A percentile compares a stretch with the other conserved stretches of the same genome.
These are phyloP conservation scores for Pollenia amentaria DNA, from an alignment of 2,888 invertebrate genomes.

Conservation along the genomic window DNA sequence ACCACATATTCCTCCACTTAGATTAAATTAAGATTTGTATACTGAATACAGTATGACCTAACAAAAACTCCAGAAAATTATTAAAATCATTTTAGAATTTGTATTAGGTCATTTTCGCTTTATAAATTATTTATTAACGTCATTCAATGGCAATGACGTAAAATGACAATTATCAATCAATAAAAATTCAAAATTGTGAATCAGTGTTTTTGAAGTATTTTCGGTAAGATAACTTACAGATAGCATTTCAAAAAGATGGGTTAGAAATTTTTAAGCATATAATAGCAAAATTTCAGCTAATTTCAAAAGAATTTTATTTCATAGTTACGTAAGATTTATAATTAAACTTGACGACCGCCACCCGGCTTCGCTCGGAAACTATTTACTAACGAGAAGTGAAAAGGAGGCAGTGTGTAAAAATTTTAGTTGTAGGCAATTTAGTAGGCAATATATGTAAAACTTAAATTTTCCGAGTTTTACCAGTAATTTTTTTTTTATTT, in stretches of 20 bases:
- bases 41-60: not conserved
- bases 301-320: not conserved
- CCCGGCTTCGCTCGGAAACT: too few relatives aligned
- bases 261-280: not conserved
- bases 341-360: too few relatives aligned
- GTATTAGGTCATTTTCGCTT: not conserved
- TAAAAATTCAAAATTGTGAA: not conserved
- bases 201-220: not conserved
- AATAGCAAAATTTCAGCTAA: not conserved
- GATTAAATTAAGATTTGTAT: too few relatives aligned
- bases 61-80: not conserved
- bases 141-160: not conserved
- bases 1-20: too few relatives aligned
- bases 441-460: too few relatives aligned
- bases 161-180: constrained; percentile 6
- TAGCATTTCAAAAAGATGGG: not conserved
- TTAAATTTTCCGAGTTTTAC: too few relatives aligned
- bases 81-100: not conserved
- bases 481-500: too few relatives aligned
- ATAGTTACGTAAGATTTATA: too few relatives aligned
- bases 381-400: too few relatives aligned
- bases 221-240: not conserved
- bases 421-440: too few relatives aligned
- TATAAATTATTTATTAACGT: not conserved
- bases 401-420: too few relatives aligned